Base-by-base conservation (phyloP, 2,888 invertebrate genomes). In the Temnothorax unifasciatus region DNA sequence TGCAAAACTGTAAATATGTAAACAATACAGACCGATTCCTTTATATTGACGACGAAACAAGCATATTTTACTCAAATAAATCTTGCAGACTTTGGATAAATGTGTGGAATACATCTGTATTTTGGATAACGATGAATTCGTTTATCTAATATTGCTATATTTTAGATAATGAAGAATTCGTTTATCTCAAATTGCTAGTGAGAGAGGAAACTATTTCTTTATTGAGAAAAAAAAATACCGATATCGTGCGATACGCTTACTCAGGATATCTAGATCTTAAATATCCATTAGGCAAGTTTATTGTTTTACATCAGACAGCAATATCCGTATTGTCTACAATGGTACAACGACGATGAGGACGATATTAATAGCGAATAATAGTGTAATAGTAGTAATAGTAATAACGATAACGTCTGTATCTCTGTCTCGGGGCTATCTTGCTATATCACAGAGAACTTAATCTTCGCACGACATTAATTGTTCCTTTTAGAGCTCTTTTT, bases 381-480 rank as follows among this genome's bases (percentile, higher is more conserved):
- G 68, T 86, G 77, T 85, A 90, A 79, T 86, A 89, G 84, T 90
- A 88, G 85, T 86, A 91, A 92, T 90, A 92, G 90, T 86, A 91
- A 92, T 91, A 93, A 92, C 91, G 91, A 92, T 90, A 92, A 92
- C 88, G 88, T 91, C 81, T 89, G 92, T 92, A 92, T 94, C 92
- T 93, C 93, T 93, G 92, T 91, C 91, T 91, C 83, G 89, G 88
- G 89, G 92, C 90, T 93, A 93, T 91, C 90, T 92, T 85, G 92
- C 93, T 94, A 93, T 94, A 94, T 94, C 94, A 94, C 94, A 94
- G 93, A 94, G 94, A 93, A 94, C 91, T 92, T 91, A 92, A 91
- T 88, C 85, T 87, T 90, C 75, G 85, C 83, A 88, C 84, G 79
- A 57, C 15, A 54, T n/a, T n/a, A 68, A 77, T 54, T 47, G 2